A percentile compares a stretch with the other conserved stretches of the same genome.
Evolutionary conservation across 2,113 vertebrate genomes (phyloP).

Genomic region (Tonatia bakeri): DNA sequence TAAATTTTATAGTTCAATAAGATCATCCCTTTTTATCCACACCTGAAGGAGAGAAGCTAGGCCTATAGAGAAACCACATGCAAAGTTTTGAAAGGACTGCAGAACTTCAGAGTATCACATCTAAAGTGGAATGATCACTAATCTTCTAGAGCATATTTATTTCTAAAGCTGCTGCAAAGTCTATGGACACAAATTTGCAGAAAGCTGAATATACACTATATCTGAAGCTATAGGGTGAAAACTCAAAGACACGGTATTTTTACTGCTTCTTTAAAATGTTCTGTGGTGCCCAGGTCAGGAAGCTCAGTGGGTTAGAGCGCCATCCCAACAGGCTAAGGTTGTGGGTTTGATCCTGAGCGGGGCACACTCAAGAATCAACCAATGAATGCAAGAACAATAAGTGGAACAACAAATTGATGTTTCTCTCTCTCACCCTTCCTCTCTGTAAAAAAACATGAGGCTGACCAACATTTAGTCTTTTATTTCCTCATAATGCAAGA

Average conservation of each 20-base stretch:
- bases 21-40: neutral
- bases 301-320: neutral
- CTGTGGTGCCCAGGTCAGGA: neutral
- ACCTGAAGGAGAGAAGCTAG: neutral
- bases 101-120: neutral
- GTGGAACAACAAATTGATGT: neutral
- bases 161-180: neutral
- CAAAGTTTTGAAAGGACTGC: neutral
- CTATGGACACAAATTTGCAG: neutral
- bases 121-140: neutral
- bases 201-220: neutral
- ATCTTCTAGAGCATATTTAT: neutral
- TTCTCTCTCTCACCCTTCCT: neutral
- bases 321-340: neutral
- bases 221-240: neutral
- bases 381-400: neutral
- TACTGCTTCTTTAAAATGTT: neutral
- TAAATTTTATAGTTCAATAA: neutral
- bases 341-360: neutral
- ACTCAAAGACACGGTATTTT: neutral
- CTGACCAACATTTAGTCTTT: neutral
- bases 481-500: neutral
- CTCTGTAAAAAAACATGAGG: neutral
- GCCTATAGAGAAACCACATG: neutral
- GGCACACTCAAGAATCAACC: neutral